Evolutionary conservation across 1,140 invertebrate species (phyloP), one percentile per base, ranked within the genome.

Genomic region (Lasaia peninsularis): DNA sequence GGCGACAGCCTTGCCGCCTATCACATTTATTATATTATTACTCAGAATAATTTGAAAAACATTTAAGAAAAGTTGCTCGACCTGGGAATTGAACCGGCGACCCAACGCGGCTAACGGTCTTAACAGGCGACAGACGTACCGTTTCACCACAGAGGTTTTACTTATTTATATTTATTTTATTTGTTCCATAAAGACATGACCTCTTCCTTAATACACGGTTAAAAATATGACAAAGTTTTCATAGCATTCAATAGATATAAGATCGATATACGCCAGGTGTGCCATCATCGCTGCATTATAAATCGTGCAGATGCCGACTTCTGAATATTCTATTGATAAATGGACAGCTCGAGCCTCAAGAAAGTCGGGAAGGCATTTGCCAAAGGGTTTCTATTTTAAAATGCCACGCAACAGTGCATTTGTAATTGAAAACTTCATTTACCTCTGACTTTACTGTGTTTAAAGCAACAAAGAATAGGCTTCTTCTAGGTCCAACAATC

Each of bases 251-350:
- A 16, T 48, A 21, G 18, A 48, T 48, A 48, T 21, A 48, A 48
- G 20, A 48, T 48, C 40, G 18, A 48, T 48, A 48, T 48, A 16
- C 18, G 18, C 40, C 40, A 48, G 40, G 40, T 48, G 40, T 48
- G 40, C 40, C 11, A 48, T 48, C 40, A 48, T 11, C 40, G 40
- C 20, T 48, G 40, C 40, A 48, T 48, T 48, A 48, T 48, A 48
- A 48, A 48, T 48, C 18, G 18, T 18, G 40, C 40, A 44, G 40
- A 44, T 44, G 40, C 40, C 40, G 40, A 14, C 40, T 44, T 44
- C 40, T 44, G 40, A 44, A 48, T 48, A 48, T 48, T 48, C 18
- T 48, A 48, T 48, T n/a, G 44, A 48, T 20, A 48, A 48, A 48
- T 48, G 20, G 44, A 48, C 44, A 48, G 44, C 1, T 48, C 21